These are phyloP conservation scores for Phaethornis superciliosus DNA, from an alignment of 2,113 vertebrate species.

Conservation along the genomic window DNA sequence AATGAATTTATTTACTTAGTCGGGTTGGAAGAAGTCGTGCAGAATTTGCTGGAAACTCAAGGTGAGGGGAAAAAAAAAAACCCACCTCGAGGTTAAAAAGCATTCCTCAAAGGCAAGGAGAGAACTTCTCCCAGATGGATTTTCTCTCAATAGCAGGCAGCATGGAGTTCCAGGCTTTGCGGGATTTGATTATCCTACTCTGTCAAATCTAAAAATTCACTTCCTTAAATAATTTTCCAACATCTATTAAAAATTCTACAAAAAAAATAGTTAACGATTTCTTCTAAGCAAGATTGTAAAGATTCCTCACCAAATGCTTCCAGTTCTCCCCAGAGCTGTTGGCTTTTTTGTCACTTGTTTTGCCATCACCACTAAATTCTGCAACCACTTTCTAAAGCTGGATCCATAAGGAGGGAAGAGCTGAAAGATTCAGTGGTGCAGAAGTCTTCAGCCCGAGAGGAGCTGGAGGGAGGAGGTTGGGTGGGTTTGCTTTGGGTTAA, in stretches of 20 bases:
- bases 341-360: background rate
- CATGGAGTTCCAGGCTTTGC: rapidly evolving
- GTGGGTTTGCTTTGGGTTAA: background rate
- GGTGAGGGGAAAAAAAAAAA: constrained; percentile 66
- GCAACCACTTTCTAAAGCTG: background rate
- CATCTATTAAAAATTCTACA: background rate
- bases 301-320: background rate
- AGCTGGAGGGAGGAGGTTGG: background rate
- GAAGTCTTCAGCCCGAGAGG: background rate
- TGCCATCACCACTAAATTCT: background rate
- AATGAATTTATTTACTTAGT: constrained; percentile 98
- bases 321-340: background rate
- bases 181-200: background rate
- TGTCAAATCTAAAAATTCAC: background rate
- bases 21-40: constrained; percentile 95
- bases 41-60: constrained; percentile 95
- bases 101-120: background rate
- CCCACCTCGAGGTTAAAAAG: rapidly evolving
- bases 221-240: background rate
- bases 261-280: background rate
- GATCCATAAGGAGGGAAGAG: background rate
- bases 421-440: background rate
- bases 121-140: background rate
- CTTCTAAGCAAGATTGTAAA: background rate
- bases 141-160: background rate